Conservation (phyloP, 2,113 vertebrate species). For the Pangasianodon hypophthalmus region DNA sequence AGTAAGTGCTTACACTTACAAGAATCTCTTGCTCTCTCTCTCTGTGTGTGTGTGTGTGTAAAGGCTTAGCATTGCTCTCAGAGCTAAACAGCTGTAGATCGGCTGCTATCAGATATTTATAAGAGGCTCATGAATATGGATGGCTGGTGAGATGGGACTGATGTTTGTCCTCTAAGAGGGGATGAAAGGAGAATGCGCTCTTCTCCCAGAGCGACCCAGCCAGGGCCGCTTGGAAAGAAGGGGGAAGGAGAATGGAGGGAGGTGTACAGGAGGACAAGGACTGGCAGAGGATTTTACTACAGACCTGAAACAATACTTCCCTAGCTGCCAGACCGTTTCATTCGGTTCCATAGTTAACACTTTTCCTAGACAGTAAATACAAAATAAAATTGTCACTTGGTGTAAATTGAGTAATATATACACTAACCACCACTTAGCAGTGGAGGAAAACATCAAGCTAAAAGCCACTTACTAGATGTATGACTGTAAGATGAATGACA, state of each 20-base stretch:
- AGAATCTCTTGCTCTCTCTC: neutral
- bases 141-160: slow-evolving; percentile 75
- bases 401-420: neutral
- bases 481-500: neutral
- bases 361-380: neutral
- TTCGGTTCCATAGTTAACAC: neutral
- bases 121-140: slow-evolving; percentile 82
- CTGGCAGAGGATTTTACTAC: slow-evolving; percentile 30
- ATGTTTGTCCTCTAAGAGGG: slow-evolving; percentile 84
- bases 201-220: slow-evolving; percentile 71
- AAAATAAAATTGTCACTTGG: neutral
- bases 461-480: neutral
- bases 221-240: slow-evolving; percentile 64
- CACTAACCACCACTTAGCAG: neutral
- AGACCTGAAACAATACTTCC: slow-evolving; percentile 27
- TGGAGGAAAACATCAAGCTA: neutral
- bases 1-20: slow-evolving; percentile 49
- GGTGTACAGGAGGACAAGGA: slow-evolving; percentile 7
- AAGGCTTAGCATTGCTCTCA: slow-evolving; percentile 58
- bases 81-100: slow-evolving; percentile 77
- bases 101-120: slow-evolving; percentile 82
- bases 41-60: slow-evolving; percentile 54
- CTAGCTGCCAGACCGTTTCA: neutral
- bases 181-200: slow-evolving; percentile 80
- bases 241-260: slow-evolving; percentile 48